phyloP scores from a whole-genome alignment of 2,797 vertebrate species.

The Ctenopoma multispine region DNA sequence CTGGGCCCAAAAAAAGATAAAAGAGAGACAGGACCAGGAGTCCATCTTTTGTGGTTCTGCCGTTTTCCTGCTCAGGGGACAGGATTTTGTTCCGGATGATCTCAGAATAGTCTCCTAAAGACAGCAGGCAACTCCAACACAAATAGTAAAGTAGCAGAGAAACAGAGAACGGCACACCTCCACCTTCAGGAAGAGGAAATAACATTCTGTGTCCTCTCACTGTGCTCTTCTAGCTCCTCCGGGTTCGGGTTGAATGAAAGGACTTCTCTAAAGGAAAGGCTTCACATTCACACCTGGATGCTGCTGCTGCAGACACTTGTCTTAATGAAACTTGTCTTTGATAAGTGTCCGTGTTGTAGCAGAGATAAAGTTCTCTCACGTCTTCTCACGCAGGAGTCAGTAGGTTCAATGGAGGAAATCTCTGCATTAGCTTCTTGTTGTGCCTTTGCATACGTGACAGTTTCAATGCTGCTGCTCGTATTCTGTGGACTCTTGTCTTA shows the following conservation, averaged over 20 bases:
- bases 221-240: background rate
- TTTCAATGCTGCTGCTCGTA: too few species aligned
- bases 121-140: conserved; percentile 11
- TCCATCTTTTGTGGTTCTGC: conserved; percentile 16
- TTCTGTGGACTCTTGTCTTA: too few species aligned
- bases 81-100: conserved; percentile 35
- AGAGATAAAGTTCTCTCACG: too few species aligned
- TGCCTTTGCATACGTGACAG: too few species aligned
- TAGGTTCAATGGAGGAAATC: too few species aligned
- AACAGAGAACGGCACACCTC: background rate
- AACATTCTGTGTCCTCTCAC: background rate
- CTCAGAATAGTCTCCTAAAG: conserved; percentile 13
- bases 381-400: too few species aligned
- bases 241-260: background rate
- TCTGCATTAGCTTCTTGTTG: too few species aligned
- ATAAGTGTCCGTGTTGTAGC: too few species aligned
- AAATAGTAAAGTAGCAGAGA: conserved; percentile 21
- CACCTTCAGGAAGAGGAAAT: too few species aligned
- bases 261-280: too few species aligned
- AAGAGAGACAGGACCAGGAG: background rate
- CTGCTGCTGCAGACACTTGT: too few species aligned
- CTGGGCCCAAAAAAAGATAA: conserved; percentile 1
- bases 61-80: background rate
- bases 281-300: conserved; percentile 3
- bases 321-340: too few species aligned